These are phyloP conservation scores for Megastigmus dorsalis DNA, from an alignment of 2,888 invertebrate species.

Conservation along the genomic window DNA sequence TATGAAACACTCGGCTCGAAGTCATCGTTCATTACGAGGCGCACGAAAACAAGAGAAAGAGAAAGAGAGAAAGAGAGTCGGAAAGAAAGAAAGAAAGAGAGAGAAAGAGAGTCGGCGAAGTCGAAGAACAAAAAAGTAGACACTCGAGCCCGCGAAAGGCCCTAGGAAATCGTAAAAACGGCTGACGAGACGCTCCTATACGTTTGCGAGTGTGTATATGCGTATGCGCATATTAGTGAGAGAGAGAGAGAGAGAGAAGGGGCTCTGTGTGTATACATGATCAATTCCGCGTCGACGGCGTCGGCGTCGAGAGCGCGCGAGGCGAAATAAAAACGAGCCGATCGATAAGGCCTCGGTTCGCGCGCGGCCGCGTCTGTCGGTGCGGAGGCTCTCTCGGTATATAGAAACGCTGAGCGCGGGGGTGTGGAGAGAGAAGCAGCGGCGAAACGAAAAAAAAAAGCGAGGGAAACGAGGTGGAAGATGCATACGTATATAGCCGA, in stretches of 20 bases:
- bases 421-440: not conserved
- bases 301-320: not conserved
- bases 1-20: conserved; percentile 30
- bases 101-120: not conserved
- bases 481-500: conserved; percentile 51
- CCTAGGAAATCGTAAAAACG: conserved; percentile 41
- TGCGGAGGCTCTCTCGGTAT: too few relatives aligned
- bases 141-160: not conserved
- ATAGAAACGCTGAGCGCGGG: too few relatives aligned
- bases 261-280: conserved; percentile 9
- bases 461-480: not conserved
- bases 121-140: too few relatives aligned
- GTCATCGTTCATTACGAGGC: conserved; percentile 39
- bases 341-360: conserved; percentile 41
- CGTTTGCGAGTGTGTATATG: not conserved
- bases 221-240: too few relatives aligned
- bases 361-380: not conserved
- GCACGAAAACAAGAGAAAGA: not conserved
- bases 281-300: conserved; percentile 33
- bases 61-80: not conserved
- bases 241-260: too few relatives aligned
- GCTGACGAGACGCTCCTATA: not conserved
- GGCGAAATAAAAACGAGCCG: conserved; percentile 44
- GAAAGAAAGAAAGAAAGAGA: not conserved
- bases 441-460: not conserved